These are phyloP conservation scores for Craterocephalus amniculus DNA, from an alignment of 2,797 vertebrate genomes.

Conservation along the genomic window DNA sequence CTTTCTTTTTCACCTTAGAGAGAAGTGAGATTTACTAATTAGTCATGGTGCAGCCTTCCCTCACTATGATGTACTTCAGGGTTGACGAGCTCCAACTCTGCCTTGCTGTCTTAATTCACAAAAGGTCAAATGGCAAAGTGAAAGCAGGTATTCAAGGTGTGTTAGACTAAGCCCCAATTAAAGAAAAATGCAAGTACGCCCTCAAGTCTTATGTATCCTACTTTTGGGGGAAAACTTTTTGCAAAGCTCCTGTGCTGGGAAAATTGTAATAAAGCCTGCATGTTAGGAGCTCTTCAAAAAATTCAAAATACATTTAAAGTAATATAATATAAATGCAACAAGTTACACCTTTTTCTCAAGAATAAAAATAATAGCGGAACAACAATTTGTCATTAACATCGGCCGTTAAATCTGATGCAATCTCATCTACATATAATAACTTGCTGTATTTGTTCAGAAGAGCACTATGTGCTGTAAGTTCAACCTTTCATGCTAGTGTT, in stretches of 20 bases:
- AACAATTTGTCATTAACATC: not conserved
- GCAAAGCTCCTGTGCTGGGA: conserved; percentile 44
- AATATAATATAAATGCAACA: not conserved
- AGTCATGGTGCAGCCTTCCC: conserved; percentile 74
- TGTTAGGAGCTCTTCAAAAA: conserved; percentile 16
- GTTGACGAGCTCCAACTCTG: conserved; percentile 66
- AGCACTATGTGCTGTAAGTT: not conserved
- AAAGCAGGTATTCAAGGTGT: conserved; percentile 80
- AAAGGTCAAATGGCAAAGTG: conserved; percentile 78
- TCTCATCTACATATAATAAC: not conserved
- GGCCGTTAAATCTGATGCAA: not conserved
- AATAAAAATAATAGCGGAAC: not conserved
- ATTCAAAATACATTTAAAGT: conserved; percentile 14
- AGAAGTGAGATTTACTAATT: conserved; percentile 79
- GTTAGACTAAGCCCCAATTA: conserved; percentile 78
- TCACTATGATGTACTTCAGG: conserved; percentile 61
- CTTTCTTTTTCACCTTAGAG: conserved; percentile 69
- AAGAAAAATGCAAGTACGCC: conserved; percentile 72
- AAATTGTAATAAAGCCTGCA: conserved; percentile 30
- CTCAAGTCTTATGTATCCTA: conserved; percentile 58
- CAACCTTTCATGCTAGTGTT: conserved; percentile 6
- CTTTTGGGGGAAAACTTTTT: conserved; percentile 58
- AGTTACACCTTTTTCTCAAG: not conserved
- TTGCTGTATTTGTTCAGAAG: not conserved
- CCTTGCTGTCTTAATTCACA: conserved; percentile 71